phyloP scores from a whole-genome alignment of 2,113 vertebrate species.

The Synodontis membranacea region DNA sequence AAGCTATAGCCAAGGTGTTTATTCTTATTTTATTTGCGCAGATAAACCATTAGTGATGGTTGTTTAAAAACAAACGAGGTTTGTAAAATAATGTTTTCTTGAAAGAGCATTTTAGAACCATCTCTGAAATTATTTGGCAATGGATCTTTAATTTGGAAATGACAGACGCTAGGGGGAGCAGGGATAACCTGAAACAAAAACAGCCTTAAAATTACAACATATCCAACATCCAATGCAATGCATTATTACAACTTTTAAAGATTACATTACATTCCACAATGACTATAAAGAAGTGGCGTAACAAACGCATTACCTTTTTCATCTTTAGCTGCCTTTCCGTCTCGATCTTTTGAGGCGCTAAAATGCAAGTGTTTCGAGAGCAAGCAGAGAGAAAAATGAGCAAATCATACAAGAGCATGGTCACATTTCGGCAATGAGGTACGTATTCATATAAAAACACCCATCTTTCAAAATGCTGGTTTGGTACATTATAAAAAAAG shows the following conservation, averaged over 20 bases:
- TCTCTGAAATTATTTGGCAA: not conserved
- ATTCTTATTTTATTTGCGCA: not conserved
- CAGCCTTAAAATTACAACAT: too few relatives aligned
- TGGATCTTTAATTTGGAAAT: not conserved
- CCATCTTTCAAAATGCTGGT: conserved; percentile 39
- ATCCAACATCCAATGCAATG: not conserved
- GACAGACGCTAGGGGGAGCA: not conserved
- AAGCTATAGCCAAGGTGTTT: not conserved
- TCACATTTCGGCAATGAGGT: conserved; percentile 51
- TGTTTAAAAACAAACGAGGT: not conserved
- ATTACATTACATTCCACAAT: too few relatives aligned
- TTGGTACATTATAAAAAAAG: conserved; percentile 39
- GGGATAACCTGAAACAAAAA: not conserved
- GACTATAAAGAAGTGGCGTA: not conserved
- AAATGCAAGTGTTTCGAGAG: conserved; percentile 82
- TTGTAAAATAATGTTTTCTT: not conserved
- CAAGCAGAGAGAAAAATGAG: conserved; percentile 73
- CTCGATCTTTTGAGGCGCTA: conserved; percentile 95
- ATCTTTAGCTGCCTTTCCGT: conserved; percentile 91
- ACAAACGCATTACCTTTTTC: conserved; percentile 83
- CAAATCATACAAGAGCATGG: conserved; percentile 63
- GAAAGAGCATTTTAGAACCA: not conserved
- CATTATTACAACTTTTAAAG: too few relatives aligned
- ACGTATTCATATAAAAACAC: conserved; percentile 51
- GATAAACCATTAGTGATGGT: not conserved